Evolutionary conservation across 2,797 vertebrate species (phyloP), one percentile per base, ranked within the genome.

Genomic region (Anisognathus igniventris): DNA sequence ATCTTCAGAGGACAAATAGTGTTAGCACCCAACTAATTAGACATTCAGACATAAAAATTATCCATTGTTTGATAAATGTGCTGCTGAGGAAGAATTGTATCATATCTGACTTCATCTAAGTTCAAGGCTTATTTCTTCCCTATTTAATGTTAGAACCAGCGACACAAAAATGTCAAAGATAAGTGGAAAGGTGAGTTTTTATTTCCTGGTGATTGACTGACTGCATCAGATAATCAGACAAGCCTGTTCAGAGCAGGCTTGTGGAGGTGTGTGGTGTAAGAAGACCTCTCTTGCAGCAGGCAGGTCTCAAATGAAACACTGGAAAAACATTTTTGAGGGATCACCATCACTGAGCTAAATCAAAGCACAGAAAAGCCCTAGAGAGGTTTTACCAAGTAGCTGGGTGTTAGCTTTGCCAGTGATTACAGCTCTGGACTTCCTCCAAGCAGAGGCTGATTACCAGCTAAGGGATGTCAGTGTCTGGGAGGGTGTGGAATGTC

Each of bases 1-100:
- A 75, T 92, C 20, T 77, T 92, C 14, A 13, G 70, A 73, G 64
- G 56, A 25, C 70, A 92, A 86, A 70, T 15, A 70, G 13, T 50
- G 27, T 44, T 78, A 80, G 30, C 44, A 78, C 17, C 21, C 47
- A 90, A 37, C 18, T 84, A 78, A 86, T 86, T 58, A 90, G 47
- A 58, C 27, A 81, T 62, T 25, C 28, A 44, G 51, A 72, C 15
- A 76, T 54, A 39, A 90, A 95, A 90, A 81, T n/a, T 1, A 90
- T 13, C 40, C 5, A 27, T 31, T 50, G 71, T 72, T 61, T 57
- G 13, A 66, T 44, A 66, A 70, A 56, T 37, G 7, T 48, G 31
- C 14, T 72, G 24, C 21, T 50, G 33, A 92, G 68, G 5, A 45
- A 65, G 10, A 72, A 66, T 16, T 56, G 14, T 33, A 35, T 51